Conservation (phyloP, 2,888 invertebrate genomes). For the Ashinkailepas kermadecensis region DNA sequence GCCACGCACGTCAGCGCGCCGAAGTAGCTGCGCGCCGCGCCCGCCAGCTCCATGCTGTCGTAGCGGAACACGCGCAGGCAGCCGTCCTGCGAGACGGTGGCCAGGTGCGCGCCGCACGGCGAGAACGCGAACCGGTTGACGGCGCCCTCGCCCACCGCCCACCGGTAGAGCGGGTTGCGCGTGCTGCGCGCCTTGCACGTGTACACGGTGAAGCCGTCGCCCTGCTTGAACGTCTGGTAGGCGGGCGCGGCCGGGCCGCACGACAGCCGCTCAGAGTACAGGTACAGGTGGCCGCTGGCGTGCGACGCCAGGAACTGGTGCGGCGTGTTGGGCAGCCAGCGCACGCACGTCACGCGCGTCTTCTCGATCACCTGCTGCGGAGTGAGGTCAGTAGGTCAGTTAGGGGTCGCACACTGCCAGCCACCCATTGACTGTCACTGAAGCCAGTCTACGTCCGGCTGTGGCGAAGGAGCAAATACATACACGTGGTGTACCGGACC, state of each 20-base stretch:
- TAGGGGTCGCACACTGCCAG: too few species aligned
- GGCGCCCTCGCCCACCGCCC: slow-evolving; percentile 75
- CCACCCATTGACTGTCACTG: too few species aligned
- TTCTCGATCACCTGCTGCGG: slow-evolving; percentile 67
- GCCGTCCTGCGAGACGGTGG: slow-evolving; percentile 91
- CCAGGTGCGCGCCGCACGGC: slow-evolving; percentile 84
- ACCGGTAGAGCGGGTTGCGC: slow-evolving; percentile 81
- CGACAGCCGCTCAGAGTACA: slow-evolving; percentile 91
- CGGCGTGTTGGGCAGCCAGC: slow-evolving; percentile 93
- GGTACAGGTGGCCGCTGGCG: slow-evolving; percentile 90
- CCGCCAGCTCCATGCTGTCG: slow-evolving; percentile 91
- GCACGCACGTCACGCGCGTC: slow-evolving; percentile 89
- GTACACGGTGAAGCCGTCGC: slow-evolving; percentile 86
- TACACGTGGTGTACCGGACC: too few species aligned
- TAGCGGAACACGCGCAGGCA: slow-evolving; percentile 93
- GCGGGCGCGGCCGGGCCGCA: slow-evolving; percentile 85
- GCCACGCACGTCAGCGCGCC: slow-evolving; percentile 95
- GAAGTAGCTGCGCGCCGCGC: slow-evolving; percentile 91
- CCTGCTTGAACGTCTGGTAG: slow-evolving; percentile 91
- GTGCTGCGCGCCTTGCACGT: slow-evolving; percentile 95
- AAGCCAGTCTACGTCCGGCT: too few species aligned
- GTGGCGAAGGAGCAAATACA: too few species aligned
- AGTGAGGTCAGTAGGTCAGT: too few species aligned
- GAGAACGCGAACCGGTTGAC: slow-evolving; percentile 98
- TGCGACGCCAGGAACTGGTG: slow-evolving; percentile 92